phyloP scores from a whole-genome alignment of 2,888 invertebrate species.

The Agonum fuliginosum region DNA sequence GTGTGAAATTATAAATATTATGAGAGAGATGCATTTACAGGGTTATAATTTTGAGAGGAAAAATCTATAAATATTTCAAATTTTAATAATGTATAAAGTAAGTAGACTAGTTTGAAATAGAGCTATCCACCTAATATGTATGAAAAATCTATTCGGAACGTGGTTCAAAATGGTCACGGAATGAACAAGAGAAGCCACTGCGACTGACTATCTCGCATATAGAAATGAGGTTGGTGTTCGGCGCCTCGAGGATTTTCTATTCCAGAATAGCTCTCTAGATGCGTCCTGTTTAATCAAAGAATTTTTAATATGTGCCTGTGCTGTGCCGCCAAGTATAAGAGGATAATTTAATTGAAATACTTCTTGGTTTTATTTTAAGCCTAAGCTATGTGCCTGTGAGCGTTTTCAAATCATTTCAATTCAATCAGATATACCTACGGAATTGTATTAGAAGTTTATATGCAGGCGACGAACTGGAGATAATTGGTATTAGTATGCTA shows the following conservation, averaged over 20 bases:
- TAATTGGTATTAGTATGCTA: slow-evolving; percentile 38
- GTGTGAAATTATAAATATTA: no score
- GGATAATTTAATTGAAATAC: slow-evolving; percentile 41
- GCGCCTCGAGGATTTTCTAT: slow-evolving; percentile 35
- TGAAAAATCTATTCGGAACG: no score
- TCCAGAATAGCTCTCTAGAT: slow-evolving; percentile 5
- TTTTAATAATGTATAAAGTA: no score
- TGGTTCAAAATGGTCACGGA: no score
- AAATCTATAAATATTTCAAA: no score
- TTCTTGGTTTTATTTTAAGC: slow-evolving; percentile 34
- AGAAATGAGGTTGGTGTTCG: slow-evolving; percentile 33
- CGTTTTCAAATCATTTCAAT: slow-evolving; percentile 28
- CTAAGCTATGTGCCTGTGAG: neutral
- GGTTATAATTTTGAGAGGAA: no score
- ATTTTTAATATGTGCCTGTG: slow-evolving; percentile 46
- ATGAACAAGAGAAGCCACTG: no score
- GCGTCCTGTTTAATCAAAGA: slow-evolving; percentile 32
- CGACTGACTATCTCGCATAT: slow-evolving; percentile 40
- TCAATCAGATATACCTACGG: slow-evolving; percentile 11
- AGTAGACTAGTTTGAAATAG: no score
- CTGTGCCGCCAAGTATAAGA: slow-evolving; percentile 24
- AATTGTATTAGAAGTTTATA: slow-evolving; percentile 38
- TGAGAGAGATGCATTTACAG: no score
- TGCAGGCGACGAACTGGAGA: slow-evolving; percentile 17
- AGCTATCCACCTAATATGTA: no score